Percentiles rank a stretch among this genome's conserved stretches.
Evolutionary conservation across 2,888 invertebrate genomes (phyloP).

Genomic region (Brachylomia viminalis): DNA sequence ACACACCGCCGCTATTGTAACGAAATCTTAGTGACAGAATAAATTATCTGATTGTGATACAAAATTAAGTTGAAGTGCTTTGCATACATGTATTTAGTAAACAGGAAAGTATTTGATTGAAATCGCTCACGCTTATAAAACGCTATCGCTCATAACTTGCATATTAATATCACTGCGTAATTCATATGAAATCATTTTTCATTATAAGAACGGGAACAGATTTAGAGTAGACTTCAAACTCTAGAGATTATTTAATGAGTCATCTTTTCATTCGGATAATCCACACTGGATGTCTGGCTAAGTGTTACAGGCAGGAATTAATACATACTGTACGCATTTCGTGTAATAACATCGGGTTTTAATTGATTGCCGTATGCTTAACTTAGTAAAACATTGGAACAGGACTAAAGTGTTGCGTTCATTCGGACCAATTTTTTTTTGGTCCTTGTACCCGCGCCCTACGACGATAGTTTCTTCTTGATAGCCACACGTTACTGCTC

Average conservation of each 20-base stretch:
- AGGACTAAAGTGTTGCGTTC: not conserved
- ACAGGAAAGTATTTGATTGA: not conserved
- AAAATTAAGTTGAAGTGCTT: too few relatives aligned
- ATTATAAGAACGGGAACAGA: constrained; percentile 59
- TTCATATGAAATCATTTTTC: constrained; percentile 67
- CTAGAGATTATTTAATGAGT: constrained; percentile 47
- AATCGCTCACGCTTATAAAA: not conserved
- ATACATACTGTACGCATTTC: constrained; percentile 11
- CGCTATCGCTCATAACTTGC: constrained; percentile 19
- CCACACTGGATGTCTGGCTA: constrained; percentile 18
- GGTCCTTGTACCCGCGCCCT: not conserved
- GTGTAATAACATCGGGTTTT: not conserved
- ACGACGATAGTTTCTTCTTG: not conserved
- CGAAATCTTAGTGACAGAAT: too few relatives aligned
- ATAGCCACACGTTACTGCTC: not conserved
- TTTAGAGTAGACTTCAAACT: constrained; percentile 49
- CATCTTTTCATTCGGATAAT: constrained; percentile 57
- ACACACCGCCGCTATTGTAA: too few relatives aligned
- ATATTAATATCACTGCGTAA: constrained; percentile 27
- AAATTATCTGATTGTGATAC: too few relatives aligned
- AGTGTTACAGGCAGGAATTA: constrained; percentile 20
- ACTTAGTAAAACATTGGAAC: not conserved
- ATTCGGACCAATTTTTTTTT: not conserved
- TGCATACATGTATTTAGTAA: too few relatives aligned
- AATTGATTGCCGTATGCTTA: not conserved